Percentiles rank a stretch among this genome's conserved stretches.
Evolutionary conservation across 2,113 vertebrate genomes (phyloP).

Genomic region (Turnix velox): DNA sequence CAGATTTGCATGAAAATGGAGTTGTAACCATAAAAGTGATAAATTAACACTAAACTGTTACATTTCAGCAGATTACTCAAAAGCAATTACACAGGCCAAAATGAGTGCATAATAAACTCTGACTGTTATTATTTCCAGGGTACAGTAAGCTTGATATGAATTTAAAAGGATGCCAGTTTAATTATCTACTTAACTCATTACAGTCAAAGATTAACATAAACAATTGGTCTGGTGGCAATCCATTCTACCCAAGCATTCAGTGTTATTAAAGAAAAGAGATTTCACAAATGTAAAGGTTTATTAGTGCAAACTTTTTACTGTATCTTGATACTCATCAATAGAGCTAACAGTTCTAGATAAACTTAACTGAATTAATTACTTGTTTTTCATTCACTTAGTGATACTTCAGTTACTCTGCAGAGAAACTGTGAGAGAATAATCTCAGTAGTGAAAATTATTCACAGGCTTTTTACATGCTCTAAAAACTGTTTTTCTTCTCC

Average conservation of each 20-base stretch:
- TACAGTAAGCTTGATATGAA: background rate
- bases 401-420: background rate
- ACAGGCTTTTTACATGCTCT: background rate
- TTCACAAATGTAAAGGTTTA: conserved; percentile 32
- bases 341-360: background rate
- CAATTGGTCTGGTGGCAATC: conserved; percentile 5
- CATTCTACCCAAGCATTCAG: background rate
- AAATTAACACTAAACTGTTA: background rate
- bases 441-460: background rate
- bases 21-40: background rate
- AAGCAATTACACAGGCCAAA: conserved; percentile 30
- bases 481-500: background rate
- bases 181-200: conserved; percentile 9
- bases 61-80: background rate
- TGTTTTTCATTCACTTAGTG: background rate
- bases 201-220: background rate
- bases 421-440: background rate
- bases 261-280: conserved; percentile 10
- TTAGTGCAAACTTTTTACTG: background rate
- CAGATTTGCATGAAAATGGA: conserved; percentile 3
- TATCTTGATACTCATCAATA: conserved; percentile 21
- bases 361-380: conserved; percentile 32
- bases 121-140: conserved; percentile 4
- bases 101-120: conserved; percentile 3
- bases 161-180: background rate